Conservation (phyloP, 2,113 vertebrate genomes). For the Rattus rattus region DNA sequence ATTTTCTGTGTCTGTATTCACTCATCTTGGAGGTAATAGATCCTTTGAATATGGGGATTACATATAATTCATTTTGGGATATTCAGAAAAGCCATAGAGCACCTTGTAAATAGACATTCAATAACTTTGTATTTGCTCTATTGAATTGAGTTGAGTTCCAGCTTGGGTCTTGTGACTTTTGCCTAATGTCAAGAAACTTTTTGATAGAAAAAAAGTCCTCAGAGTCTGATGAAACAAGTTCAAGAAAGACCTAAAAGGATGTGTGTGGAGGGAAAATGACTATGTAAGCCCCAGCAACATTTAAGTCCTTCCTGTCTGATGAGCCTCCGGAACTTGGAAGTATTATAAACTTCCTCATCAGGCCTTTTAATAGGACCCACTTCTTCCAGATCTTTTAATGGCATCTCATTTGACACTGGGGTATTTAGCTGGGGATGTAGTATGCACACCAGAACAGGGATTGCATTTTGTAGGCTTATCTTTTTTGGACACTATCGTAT, state of each 20-base stretch:
- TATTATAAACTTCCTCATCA: not conserved
- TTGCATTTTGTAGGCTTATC: not conserved
- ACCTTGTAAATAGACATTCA: constrained; percentile 69
- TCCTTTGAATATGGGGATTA: constrained; percentile 45
- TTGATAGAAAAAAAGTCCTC: constrained; percentile 26
- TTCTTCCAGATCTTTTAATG: constrained; percentile 14
- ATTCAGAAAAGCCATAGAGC: constrained; percentile 44
- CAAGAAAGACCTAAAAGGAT: not conserved
- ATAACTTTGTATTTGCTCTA: constrained; percentile 69
- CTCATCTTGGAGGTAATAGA: constrained; percentile 26
- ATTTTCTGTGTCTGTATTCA: constrained; percentile 33
- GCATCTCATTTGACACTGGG: not conserved
- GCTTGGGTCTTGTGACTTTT: constrained; percentile 61
- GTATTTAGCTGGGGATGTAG: not conserved
- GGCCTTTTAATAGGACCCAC: not conserved
- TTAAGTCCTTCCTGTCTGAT: not conserved
- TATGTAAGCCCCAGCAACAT: not conserved
- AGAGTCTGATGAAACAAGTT: not conserved
- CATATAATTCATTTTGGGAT: constrained; percentile 54
- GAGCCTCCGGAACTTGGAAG: not conserved
- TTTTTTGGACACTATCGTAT: not conserved
- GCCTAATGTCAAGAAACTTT: constrained; percentile 52
- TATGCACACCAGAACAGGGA: not conserved
- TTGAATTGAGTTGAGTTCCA: constrained; percentile 55
- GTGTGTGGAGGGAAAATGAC: not conserved